A percentile compares a stretch with the other conserved stretches of the same genome.
Evolutionary conservation across 2,113 vertebrate genomes (phyloP).

Genomic region (Archocentrus centrarchus): DNA sequence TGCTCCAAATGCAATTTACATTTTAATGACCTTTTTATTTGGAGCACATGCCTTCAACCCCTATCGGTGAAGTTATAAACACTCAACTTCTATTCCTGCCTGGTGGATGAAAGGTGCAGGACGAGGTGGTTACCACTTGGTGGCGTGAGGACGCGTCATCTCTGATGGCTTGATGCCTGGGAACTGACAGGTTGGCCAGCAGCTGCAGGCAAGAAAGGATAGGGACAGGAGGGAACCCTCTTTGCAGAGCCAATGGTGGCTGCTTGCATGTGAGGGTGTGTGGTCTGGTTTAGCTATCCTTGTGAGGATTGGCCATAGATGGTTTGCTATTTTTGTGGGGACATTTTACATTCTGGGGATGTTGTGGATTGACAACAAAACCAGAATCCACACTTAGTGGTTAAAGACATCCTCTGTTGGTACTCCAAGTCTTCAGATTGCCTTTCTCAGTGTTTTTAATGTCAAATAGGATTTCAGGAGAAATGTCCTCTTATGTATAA

Average conservation of each 20-base stretch:
- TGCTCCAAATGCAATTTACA: not conserved
- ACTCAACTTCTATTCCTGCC: not conserved
- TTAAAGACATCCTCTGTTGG: not conserved
- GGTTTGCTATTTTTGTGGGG: conserved; percentile 22
- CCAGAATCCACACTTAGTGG: not conserved
- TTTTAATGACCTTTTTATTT: not conserved
- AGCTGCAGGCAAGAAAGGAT: conserved; percentile 72
- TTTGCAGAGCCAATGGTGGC: conserved; percentile 64
- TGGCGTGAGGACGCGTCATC: conserved; percentile 64
- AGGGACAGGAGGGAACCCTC: conserved; percentile 66
- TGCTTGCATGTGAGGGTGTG: conserved; percentile 59
- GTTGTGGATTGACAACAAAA: not conserved
- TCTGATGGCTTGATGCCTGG: conserved; percentile 67
- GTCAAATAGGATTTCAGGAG: not conserved
- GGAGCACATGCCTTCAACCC: not conserved
- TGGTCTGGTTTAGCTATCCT: conserved; percentile 39
- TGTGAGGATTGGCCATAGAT: conserved; percentile 11
- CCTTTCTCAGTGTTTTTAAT: not conserved
- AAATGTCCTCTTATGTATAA: conserved; percentile 4
- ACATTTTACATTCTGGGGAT: not conserved
- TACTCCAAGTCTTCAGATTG: not conserved
- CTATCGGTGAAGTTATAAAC: not conserved
- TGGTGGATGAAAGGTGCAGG: conserved; percentile 39
- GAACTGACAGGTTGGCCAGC: conserved; percentile 75
- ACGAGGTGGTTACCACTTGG: conserved; percentile 63